Evolutionary conservation across 2,888 invertebrate species (phyloP).

Genomic region (Phymatocera aterrima): DNA sequence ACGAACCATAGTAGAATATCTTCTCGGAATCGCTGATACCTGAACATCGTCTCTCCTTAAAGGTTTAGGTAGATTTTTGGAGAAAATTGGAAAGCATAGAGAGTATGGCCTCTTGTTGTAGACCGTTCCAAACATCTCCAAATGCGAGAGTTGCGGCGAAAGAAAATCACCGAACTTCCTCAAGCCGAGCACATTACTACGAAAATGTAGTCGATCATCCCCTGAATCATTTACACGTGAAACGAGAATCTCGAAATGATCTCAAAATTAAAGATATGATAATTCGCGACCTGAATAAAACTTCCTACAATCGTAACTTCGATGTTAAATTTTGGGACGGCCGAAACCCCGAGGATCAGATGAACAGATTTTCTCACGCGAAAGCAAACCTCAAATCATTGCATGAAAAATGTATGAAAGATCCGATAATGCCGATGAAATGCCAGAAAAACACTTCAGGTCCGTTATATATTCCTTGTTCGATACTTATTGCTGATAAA

Average conservation of each 20-base stretch:
- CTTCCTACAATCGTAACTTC: conserved; percentile 37
- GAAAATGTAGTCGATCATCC: conserved; percentile 51
- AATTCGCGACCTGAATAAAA: conserved; percentile 30
- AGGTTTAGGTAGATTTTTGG: background rate
- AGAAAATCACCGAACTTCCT: conserved; percentile 51
- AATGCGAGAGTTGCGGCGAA: background rate
- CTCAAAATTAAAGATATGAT: conserved; percentile 38
- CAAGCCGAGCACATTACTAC: conserved; percentile 52
- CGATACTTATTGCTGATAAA: background rate
- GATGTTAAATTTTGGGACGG: conserved; percentile 42
- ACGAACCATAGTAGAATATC: no score
- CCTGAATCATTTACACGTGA: conserved; percentile 46
- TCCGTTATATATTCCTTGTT: conserved; percentile 15
- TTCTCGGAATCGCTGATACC: no score
- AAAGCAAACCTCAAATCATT: conserved; percentile 49
- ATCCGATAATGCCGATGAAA: conserved; percentile 52
- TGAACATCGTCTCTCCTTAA: no score
- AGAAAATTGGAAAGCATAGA: background rate
- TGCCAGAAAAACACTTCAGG: conserved; percentile 47
- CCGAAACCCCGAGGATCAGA: conserved; percentile 41
- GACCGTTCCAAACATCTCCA: background rate
- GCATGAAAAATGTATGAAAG: conserved; percentile 51
- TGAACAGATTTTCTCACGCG: conserved; percentile 46
- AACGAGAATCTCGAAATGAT: conserved; percentile 44
- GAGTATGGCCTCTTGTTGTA: conserved; percentile 19